Evolutionary conservation across 2,888 invertebrate species (phyloP).

Genomic region (Flexamia atlantica): DNA sequence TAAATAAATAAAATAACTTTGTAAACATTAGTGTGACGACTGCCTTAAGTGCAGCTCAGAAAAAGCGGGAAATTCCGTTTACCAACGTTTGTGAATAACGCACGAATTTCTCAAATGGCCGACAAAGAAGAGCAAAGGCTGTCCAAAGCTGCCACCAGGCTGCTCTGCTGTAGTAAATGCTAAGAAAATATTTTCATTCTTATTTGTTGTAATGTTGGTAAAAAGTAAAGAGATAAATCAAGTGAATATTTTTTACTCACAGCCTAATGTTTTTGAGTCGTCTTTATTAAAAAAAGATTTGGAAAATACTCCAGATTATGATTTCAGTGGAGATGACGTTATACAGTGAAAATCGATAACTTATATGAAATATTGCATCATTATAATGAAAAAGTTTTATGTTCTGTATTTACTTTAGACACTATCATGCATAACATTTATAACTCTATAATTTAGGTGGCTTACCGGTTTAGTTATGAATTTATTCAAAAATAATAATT

Average conservation of each 20-base stretch:
- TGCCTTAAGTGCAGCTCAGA: background rate
- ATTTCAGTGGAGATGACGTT: background rate
- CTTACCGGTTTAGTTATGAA: background rate
- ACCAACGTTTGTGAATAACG: conserved; percentile 9
- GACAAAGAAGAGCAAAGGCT: conserved; percentile 14
- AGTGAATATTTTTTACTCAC: too few species aligned
- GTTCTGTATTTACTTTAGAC: too few species aligned
- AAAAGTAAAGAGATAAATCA: conserved; percentile 2
- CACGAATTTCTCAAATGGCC: conserved; percentile 31
- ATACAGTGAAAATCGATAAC: background rate
- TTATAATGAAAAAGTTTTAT: background rate
- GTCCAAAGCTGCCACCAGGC: background rate
- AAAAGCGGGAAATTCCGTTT: conserved; percentile 26
- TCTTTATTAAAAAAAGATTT: too few species aligned
- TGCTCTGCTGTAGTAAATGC: background rate
- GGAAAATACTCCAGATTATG: too few species aligned
- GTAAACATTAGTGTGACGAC: background rate
- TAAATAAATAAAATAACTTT: background rate
- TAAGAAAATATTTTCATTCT: background rate
- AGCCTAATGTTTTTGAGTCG: too few species aligned
- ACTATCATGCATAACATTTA: too few species aligned
- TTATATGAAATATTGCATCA: background rate
- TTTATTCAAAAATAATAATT: too few species aligned
- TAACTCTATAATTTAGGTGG: too few species aligned
- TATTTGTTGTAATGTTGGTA: conserved; percentile 2